Base-by-base conservation (phyloP, 2,797 vertebrate genomes). In the Sebastiscus albofasciatus region DNA sequence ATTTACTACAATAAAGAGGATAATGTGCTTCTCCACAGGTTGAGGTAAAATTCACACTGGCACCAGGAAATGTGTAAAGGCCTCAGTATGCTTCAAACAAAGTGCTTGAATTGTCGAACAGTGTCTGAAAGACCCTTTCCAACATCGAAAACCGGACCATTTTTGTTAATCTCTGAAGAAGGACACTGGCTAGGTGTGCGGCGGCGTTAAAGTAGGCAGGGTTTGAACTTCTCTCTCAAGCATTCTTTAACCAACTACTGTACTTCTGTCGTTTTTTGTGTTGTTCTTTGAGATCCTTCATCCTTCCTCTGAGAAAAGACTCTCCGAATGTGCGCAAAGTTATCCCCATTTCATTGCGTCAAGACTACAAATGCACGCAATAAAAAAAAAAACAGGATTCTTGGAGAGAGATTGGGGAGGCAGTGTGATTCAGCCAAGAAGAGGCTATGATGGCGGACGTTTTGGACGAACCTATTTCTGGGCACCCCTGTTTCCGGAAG, bases 21-120 rank as follows among this genome's bases (percentile, higher is more conserved):
- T 36, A 6, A 68, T 42, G 8, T 55, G 10, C 33, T 46, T 72
- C n/a, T 64, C 31, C 20, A 65, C 20, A 49, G 58, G n/a, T 31
- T 52, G 6, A 33, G 18, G 18, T 54, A 72, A 56, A 39, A 58
- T 9, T 29, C 26, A 75, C 42, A 46, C 16, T 67, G 34, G 42
- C 33, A 80, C 16, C 42, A 67, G 33, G 20, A 60, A 77, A 72
- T 24, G 26, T 56, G 11, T 36, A 16, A 72, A 24, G 26, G 67
- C 36, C 65, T 79, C 76, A 70, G 72, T 81, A 73, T 83, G 74
- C 87, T 83, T 87, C 80, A 81, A 69, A 81, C 22, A 18, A 77
- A 54, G 46, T 12, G 1, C 0, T 65, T 16, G 1, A 33, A 39
- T 46, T 26, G 14, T 9, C 39, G 12, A 14, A 52, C n/a, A 29